A percentile compares a stretch with the other conserved stretches of the same genome.
Evolutionary conservation across 2,113 vertebrate genomes (phyloP).

Genomic region (Sula dactylatra): DNA sequence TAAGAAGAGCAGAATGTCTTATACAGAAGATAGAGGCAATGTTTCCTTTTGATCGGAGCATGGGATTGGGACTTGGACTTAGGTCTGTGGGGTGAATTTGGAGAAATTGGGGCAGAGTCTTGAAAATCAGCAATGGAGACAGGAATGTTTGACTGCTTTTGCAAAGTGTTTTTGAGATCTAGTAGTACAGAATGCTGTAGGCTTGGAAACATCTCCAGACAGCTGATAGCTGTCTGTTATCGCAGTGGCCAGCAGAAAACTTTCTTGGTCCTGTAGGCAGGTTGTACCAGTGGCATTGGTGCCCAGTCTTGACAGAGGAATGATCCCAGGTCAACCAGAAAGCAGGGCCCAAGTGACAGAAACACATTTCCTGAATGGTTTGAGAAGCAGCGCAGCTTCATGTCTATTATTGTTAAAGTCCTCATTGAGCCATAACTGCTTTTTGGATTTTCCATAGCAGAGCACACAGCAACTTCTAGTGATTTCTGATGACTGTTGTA

Average conservation of each 20-base stretch:
- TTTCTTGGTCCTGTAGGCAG: background rate
- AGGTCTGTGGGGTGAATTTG: background rate
- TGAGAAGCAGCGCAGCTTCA: background rate
- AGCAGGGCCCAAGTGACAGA: rapidly evolving
- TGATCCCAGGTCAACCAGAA: background rate
- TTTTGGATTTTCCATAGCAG: background rate
- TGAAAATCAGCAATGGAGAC: background rate
- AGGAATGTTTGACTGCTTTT: background rate
- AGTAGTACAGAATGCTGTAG: background rate
- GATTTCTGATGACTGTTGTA: background rate
- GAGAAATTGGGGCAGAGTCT: background rate
- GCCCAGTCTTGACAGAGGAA: background rate
- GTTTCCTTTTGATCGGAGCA: background rate
- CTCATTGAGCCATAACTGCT: background rate
- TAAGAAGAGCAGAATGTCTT: background rate
- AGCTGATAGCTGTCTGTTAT: background rate
- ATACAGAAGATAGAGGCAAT: background rate
- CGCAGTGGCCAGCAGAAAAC: background rate
- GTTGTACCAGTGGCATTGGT: background rate
- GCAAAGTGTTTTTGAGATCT: background rate
- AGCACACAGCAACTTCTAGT: background rate
- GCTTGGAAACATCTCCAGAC: background rate
- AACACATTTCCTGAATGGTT: background rate
- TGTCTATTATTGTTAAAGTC: background rate
- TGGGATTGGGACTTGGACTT: background rate